Evolutionary conservation across 1,140 invertebrate species (phyloP).

Genomic region (Neotoxoptera formosana): DNA sequence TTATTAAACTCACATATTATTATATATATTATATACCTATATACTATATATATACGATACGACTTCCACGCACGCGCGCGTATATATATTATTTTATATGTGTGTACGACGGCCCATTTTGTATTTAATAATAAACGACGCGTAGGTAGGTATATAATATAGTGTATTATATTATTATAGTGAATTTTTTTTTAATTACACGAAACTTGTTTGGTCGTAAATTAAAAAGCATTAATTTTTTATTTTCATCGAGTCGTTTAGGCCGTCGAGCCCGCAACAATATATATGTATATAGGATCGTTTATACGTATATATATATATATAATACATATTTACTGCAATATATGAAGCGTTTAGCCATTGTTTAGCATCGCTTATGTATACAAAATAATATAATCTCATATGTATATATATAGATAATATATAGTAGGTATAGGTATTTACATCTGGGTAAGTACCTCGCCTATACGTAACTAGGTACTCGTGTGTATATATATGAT

Average conservation of each 20-base stretch:
- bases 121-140: background rate
- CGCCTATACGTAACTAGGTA: no score
- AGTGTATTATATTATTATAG: background rate
- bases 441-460: background rate
- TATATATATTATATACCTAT: background rate
- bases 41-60: background rate
- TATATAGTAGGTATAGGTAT: background rate
- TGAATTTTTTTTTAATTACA: background rate
- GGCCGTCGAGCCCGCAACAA: background rate
- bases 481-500: background rate
- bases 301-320: background rate
- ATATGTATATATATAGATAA: no score
- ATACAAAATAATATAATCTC: background rate
- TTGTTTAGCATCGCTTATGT: background rate
- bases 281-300: background rate
- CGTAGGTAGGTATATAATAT: background rate
- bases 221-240: slow-evolving; percentile 6
- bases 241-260: background rate
- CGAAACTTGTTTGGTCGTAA: background rate
- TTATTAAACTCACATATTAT: no score
- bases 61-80: background rate
- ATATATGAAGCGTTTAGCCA: background rate
- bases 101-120: background rate
- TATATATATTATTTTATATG: no score
- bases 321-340: no score